Base-by-base conservation (phyloP, 92 coral and sea anemone species). In the Porites evermanni region DNA sequence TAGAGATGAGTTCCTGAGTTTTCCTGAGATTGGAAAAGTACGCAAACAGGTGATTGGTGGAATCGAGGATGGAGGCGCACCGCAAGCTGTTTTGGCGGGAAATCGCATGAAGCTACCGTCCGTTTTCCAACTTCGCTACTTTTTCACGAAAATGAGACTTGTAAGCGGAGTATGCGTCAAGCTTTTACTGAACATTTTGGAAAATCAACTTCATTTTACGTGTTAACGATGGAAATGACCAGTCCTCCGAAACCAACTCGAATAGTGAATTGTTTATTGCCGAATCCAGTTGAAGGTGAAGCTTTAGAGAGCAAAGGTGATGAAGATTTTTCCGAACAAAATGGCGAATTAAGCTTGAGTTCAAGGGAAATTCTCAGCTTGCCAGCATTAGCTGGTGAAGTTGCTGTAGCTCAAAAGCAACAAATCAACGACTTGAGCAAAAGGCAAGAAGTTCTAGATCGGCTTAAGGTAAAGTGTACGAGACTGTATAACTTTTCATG, bases 361-460 rank as follows among this genome's bases (percentile, higher is more conserved):
- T 17, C 26, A 12, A n/a, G 23, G 53, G 82, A 84, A 7, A 19
- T 54, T 2, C 64, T 69, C 10, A 85, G 83, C 81, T 70, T 85
- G 8, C 93, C 98, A 59, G 95, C 91, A n/a, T 83, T 95, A 77
- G 95, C 98, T 50, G 98, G 96, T 29, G 95, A 95, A 69, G 98
- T 95, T 3, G 95, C 93, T 17, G 88, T 86, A 17, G 98, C 95
- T 70, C 98, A 95, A 78, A 95, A 91, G 67, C 92, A 89, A 20
- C 98, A 95, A 72, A 86, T 87, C 68, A 56, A 51, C 56, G 93
- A 92, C 71, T 86, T 95, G 29, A 70, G 72, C 65, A 89, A 91
- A 74, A 87, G 88, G 65, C 82, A 89, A 38, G 91, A 91, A 53
- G 32, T 91, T 73, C 79, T 93, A 18, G 88, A 80, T 1, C 78